Base-by-base conservation (phyloP, 2,888 invertebrate species). In the Trissoscelio sp. region DNA sequence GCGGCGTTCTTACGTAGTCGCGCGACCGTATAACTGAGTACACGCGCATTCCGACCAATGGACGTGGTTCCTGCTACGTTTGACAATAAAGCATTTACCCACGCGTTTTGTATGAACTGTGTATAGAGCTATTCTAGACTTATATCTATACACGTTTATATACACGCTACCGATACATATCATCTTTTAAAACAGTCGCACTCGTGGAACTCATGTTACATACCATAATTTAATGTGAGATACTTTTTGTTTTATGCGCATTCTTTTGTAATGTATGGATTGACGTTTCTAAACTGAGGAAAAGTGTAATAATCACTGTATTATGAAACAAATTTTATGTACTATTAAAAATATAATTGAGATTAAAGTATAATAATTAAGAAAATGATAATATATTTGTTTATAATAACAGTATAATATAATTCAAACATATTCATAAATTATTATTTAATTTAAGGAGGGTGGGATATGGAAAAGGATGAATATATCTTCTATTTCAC, bases 11-110 rank as follows among this genome's bases (percentile, higher is more conserved):
- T 64, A 74, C 79, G 83, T 82, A 83, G 62, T 84, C 79, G 80
- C 78, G 81, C 82, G 79, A 79, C 80, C 72, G 31, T 74, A 62
- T 66, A 66, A 60, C 24, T 74, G 70, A 77, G 78, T 74, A 80
- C 82, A 69, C 6, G 24, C 66, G 55, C 77, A 80, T 79, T 60
- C 69, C 78, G 55, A 14, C 83, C 83, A 83, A 86, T 85, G 85
- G 85, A 85, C 83, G 78, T 70, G 80, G 79, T 18, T 60, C 57
- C 60, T 78, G 77, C 44, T 66, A 37, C 75, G 82, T 69, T 48
- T 57, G 39, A 88, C 88, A 87, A 89, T 90, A 88, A 89, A 90
- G 83, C 88, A 86, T 87, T 89, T 88, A 87, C 88, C 89, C 88
- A 87, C 87, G 87, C 88, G 86, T 78, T 84, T 70, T 79, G 79